Percentiles rank a stretch among this genome's conserved stretches.
These are phyloP conservation scores for Clarias laeviceps DNA, from an alignment of 2,797 vertebrate genomes.

Conservation along the genomic window DNA sequence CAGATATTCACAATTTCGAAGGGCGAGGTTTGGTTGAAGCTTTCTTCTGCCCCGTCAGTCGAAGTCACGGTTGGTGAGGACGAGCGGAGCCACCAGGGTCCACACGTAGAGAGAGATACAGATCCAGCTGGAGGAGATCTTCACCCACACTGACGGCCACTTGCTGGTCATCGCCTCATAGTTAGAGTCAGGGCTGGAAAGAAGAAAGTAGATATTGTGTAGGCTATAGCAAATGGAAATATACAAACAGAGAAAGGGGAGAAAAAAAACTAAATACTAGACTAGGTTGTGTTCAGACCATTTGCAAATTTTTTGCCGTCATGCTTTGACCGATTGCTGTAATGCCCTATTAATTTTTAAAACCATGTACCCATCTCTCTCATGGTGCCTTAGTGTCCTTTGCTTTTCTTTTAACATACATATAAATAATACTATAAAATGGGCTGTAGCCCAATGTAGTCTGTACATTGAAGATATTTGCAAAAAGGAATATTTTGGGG, in stretches of 20 bases:
- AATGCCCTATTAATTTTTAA: no score
- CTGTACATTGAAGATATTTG: no score
- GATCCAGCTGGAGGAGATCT: constrained; percentile 97
- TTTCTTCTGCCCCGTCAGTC: constrained; percentile 72
- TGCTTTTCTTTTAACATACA: no score
- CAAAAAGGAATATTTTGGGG: no score
- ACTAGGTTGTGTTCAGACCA: neutral
- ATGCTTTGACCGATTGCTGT: no score
- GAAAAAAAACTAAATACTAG: neutral
- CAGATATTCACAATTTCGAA: constrained; percentile 55
- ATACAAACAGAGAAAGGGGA: neutral
- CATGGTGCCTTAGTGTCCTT: no score
- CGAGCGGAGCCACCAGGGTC: constrained; percentile 93
- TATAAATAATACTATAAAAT: no score
- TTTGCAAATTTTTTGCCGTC: no score
- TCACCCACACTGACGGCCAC: constrained; percentile 98
- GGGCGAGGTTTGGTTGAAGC: neutral
- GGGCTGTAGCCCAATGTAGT: no score
- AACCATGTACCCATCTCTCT: no score
- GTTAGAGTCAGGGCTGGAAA: constrained; percentile 84
- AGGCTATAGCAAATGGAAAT: neutral
- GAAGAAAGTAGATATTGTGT: neutral
- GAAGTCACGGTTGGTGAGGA: constrained; percentile 95
- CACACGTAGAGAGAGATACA: constrained; percentile 94
- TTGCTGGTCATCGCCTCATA: constrained; percentile 91